These are phyloP conservation scores for Apis mellifera DNA, from an alignment of 1,140 invertebrate species.

Conservation along the genomic window Amel_HAv3.1 CM009944.2:5627001-5627500, in stretches of 20 bases:
- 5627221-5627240: not conserved
- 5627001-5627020: too few species aligned
- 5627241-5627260: not conserved
- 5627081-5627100: too few species aligned
- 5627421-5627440: conserved; percentile 27
- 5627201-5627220: not conserved
- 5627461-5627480: not conserved
- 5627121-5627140: too few species aligned
- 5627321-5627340: conserved; percentile 8
- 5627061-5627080: too few species aligned
- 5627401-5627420: conserved; percentile 40
- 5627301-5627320: not conserved
- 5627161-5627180: too few species aligned
- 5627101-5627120: too few species aligned
- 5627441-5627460: not conserved
- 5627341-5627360: conserved; percentile 30
- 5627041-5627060: too few species aligned
- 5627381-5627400: not conserved
- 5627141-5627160: too few species aligned
- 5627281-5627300: too few species aligned
- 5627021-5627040: too few species aligned
- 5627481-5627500: conserved; percentile 20
- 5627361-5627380: conserved; percentile 1
- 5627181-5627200: not conserved
- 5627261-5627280: not conserved